Evolutionary conservation across 64 coral and sea anemone species (phyloP).

Genomic region (Montipora capricornis): DNA sequence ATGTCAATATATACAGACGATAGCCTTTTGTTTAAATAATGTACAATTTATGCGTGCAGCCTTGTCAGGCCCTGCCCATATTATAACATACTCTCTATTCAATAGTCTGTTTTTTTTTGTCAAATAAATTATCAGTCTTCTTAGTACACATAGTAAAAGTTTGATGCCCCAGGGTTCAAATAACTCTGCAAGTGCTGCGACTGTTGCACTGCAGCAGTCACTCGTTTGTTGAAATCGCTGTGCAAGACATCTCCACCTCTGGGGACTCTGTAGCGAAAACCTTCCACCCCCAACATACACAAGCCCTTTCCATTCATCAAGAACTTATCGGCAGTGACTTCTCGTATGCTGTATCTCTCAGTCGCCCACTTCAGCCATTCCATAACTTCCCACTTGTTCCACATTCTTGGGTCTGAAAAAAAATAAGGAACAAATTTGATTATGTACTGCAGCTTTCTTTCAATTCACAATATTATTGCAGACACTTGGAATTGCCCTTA

Average conservation of each 20-base stretch:
- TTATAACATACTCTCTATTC: conserved; percentile 67
- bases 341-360: conserved; percentile 83
- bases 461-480: no score
- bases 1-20: conserved; percentile 73
- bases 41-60: conserved; percentile 79
- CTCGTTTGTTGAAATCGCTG: conserved; percentile 86
- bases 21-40: conserved; percentile 82
- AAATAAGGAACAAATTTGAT: no score
- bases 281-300: conserved; percentile 86
- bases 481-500: no score
- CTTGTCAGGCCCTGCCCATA: neutral
- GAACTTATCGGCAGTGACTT: conserved; percentile 90
- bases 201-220: conserved; percentile 73
- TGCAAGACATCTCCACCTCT: conserved; percentile 83
- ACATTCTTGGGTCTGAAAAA: conserved; percentile 80
- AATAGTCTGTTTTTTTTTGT: conserved; percentile 66
- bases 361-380: conserved; percentile 98
- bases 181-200: conserved; percentile 77
- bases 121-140: conserved; percentile 57
- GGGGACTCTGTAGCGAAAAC: conserved; percentile 93
- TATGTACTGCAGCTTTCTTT: no score
- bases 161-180: conserved; percentile 67
- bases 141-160: conserved; percentile 95
- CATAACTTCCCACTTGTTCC: conserved; percentile 95
- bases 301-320: conserved; percentile 98